Evolutionary conservation across 2,797 vertebrate genomes (phyloP).

Genomic region (Silurus aristotelis): DNA sequence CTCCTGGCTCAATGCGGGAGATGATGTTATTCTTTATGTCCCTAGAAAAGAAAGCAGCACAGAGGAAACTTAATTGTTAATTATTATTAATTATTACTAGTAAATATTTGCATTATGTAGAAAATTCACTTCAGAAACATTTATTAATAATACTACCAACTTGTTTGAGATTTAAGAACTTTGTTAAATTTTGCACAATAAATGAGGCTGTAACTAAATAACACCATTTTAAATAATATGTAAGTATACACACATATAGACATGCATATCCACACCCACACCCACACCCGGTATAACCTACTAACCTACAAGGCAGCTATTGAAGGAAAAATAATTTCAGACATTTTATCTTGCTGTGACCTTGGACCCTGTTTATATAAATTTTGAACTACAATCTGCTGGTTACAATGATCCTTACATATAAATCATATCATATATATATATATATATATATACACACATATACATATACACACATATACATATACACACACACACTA

Average conservation of each 20-base stretch:
- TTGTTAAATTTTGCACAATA: neutral
- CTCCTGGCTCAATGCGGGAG: conserved; percentile 88
- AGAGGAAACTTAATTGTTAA: neutral
- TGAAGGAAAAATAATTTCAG: neutral
- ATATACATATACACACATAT: no score
- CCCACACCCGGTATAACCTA: no score
- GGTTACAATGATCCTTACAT: neutral
- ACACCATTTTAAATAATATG: no score
- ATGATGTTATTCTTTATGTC: conserved; percentile 95
- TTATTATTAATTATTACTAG: no score
- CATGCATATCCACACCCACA: no score
- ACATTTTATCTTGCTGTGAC: neutral
- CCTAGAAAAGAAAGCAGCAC: conserved; percentile 66
- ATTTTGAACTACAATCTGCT: neutral
- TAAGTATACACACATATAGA: no score
- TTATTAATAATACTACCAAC: neutral
- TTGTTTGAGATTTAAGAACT: neutral
- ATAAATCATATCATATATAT: no score
- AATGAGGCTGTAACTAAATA: no score
- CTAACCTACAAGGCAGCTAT: neutral
- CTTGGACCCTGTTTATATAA: neutral
- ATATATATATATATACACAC: no score
- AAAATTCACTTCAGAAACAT: conserved; percentile 39
- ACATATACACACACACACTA: no score
- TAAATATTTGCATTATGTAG: neutral